phyloP scores from a whole-genome alignment of 2,797 vertebrate species.

The Periophthalmus magnuspinnatus region DNA sequence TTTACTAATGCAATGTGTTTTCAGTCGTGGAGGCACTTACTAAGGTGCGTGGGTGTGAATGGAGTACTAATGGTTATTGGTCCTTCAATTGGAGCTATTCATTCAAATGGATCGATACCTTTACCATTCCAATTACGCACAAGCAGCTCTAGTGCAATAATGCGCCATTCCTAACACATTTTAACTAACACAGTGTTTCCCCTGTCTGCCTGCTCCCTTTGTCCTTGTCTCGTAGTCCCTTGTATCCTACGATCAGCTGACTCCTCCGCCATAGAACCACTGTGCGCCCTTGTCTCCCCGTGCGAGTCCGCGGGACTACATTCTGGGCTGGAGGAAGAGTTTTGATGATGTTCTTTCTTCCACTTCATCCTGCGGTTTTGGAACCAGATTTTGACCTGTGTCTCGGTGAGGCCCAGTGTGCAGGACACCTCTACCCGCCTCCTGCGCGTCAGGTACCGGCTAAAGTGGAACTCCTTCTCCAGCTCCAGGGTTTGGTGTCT shows the following conservation, averaged over 20 bases:
- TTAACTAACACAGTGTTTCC: slow-evolving; percentile 56
- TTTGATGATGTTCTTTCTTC: slow-evolving; percentile 87
- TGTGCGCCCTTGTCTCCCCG: slow-evolving; percentile 20
- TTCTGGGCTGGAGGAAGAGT: slow-evolving; percentile 65
- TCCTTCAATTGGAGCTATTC: slow-evolving; percentile 4
- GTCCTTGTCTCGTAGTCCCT: background rate
- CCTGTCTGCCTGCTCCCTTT: slow-evolving; percentile 18
- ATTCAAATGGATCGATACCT: slow-evolving; percentile 4
- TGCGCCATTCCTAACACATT: slow-evolving; percentile 1
- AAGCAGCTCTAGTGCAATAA: background rate
- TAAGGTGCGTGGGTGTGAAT: background rate
- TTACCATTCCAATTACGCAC: slow-evolving; percentile 6
- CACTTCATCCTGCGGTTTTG: slow-evolving; percentile 93
- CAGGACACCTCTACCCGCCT: slow-evolving; percentile 92
- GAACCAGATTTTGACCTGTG: slow-evolving; percentile 95
- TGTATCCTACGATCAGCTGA: background rate
- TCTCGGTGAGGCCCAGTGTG: slow-evolving; percentile 91
- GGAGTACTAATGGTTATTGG: slow-evolving; percentile 12
- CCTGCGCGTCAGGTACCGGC: slow-evolving; percentile 93
- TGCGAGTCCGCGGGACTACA: slow-evolving; percentile 38
- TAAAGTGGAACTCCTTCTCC: slow-evolving; percentile 97
- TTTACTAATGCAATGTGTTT: background rate
- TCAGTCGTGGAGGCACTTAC: background rate
- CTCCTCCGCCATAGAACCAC: slow-evolving; percentile 7
- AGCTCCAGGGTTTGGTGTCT: slow-evolving; percentile 95